A percentile compares a stretch with the other conserved stretches of the same genome.
Evolutionary conservation across 2,113 vertebrate species (phyloP).

Genomic region (Barbus barbus): DNA sequence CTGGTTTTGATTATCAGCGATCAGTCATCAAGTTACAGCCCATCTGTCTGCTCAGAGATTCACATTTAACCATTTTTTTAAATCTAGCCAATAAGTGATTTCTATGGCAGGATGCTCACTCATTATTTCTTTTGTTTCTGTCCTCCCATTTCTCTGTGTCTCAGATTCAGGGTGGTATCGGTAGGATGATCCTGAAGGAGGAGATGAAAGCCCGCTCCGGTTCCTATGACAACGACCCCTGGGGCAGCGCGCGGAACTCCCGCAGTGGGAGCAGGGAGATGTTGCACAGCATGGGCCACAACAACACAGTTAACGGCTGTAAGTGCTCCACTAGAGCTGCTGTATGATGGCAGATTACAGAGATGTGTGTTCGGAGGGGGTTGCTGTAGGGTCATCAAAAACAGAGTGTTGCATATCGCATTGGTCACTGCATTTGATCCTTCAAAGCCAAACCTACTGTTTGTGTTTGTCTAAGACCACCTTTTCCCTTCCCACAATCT

Average conservation of each 20-base stretch:
- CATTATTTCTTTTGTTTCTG: background rate
- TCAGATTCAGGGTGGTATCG: constrained; percentile 95
- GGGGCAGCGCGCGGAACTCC: constrained; percentile 93
- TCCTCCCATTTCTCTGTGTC: background rate
- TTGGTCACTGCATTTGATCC: background rate
- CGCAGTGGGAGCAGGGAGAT: constrained; percentile 92
- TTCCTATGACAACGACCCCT: constrained; percentile 94
- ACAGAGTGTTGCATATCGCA: background rate
- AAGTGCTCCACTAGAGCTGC: constrained; percentile 69
- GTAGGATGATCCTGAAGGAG: constrained; percentile 96
- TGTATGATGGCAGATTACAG: background rate
- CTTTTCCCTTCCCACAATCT: constrained; percentile 18
- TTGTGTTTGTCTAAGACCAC: constrained; percentile 40
- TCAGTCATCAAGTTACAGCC: background rate
- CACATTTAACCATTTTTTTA: background rate
- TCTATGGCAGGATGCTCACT: background rate
- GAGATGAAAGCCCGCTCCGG: constrained; percentile 98
- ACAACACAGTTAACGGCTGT: constrained; percentile 95
- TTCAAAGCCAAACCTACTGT: constrained; percentile 1
- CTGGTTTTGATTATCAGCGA: background rate
- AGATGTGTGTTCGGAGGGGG: constrained; percentile 5
- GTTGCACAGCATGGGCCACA: constrained; percentile 85
- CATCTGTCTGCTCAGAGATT: background rate
- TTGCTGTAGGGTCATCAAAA: background rate
- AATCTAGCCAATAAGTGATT: background rate